Evolutionary conservation across 2,113 vertebrate genomes (phyloP).

Genomic region (Xiphophorus hellerii): DNA sequence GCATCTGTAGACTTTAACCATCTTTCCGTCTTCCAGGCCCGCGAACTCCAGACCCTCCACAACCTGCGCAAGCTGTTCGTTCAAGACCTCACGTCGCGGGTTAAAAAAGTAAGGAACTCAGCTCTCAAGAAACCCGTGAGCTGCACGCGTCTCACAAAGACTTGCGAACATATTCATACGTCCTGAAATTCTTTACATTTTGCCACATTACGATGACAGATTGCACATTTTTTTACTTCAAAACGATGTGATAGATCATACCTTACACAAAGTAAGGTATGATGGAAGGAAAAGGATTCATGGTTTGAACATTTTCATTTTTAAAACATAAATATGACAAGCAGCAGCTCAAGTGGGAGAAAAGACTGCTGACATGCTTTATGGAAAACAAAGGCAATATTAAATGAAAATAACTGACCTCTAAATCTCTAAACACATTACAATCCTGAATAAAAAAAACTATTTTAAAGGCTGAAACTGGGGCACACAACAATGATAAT

Average conservation of each 20-base stretch:
- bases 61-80: conserved; percentile 96
- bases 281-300: not conserved
- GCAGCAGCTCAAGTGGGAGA: not conserved
- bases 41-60: conserved; percentile 96
- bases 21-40: conserved; percentile 77
- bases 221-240: no score
- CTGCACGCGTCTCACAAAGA: not conserved
- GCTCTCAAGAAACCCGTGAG: not conserved
- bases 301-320: not conserved
- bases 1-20: no score
- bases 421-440: no score
- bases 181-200: not conserved
- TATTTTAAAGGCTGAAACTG: no score
- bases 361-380: no score
- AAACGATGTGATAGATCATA: no score
- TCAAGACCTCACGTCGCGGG: conserved; percentile 94
- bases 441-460: no score
- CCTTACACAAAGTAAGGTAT: not conserved
- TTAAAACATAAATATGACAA: not conserved
- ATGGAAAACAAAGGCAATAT: not conserved
- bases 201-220: not conserved
- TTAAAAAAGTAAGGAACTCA: conserved; percentile 86
- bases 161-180: not conserved
- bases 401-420: not conserved
- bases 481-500: no score